Conservation (phyloP, 2,797 vertebrate species). For the Semotilus atromaculatus region DNA sequence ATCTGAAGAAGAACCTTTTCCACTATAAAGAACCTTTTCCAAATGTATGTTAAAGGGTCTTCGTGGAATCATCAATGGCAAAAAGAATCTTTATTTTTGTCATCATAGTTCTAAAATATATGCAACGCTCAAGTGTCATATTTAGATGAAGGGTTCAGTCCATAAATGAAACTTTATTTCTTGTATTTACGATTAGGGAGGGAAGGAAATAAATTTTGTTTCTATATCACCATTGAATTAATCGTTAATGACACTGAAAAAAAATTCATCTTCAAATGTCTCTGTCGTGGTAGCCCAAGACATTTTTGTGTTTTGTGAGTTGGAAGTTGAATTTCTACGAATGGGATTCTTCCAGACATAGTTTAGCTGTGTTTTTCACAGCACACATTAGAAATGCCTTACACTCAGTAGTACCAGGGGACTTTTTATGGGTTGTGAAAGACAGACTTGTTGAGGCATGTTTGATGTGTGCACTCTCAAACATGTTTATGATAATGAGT, state of each 20-base stretch:
- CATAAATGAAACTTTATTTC: not conserved
- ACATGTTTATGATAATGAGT: not conserved
- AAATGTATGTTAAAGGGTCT: not conserved
- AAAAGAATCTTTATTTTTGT: not conserved
- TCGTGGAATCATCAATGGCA: not conserved
- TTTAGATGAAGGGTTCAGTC: not conserved
- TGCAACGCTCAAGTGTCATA: not conserved
- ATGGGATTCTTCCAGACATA: not conserved
- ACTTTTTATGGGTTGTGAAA: slow-evolving; percentile 1
- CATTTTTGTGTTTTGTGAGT: not conserved
- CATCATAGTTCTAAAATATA: not conserved
- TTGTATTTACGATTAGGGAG: not conserved
- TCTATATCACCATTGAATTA: not conserved
- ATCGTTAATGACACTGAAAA: not conserved
- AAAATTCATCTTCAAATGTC: not conserved
- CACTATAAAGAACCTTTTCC: no score
- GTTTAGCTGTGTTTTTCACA: not conserved
- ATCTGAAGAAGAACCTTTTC: no score
- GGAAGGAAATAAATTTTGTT: not conserved
- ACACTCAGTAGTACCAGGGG: not conserved
- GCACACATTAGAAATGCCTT: not conserved
- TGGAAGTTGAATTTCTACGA: not conserved
- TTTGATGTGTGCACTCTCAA: not conserved
- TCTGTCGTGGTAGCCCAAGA: not conserved
- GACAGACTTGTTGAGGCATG: slow-evolving; percentile 19